Percentiles rank a stretch among this genome's conserved stretches.
phyloP scores from a whole-genome alignment of 64 coral and sea anemone species.

The Actinia tenebrosa region DNA sequence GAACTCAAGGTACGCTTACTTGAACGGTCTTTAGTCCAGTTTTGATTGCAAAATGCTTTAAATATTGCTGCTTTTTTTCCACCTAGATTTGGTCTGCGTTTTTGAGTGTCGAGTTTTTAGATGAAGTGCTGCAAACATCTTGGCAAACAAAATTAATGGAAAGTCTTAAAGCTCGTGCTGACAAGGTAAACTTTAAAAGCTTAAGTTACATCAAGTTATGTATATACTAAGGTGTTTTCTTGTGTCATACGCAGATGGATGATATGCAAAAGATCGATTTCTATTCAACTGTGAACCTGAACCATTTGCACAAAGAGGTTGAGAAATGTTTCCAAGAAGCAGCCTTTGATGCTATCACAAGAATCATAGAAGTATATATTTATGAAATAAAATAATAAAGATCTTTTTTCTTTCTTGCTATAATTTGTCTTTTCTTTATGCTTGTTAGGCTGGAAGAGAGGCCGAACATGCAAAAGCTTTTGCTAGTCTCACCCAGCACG shows the following conservation, averaged over 20 bases:
- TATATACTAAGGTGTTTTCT: too few relatives aligned
- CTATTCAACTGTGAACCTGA: conserved; percentile 12
- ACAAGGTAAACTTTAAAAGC: background rate
- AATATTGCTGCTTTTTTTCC: background rate
- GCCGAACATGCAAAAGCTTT: background rate
- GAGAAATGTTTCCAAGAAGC: conserved; percentile 7
- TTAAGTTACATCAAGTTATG: too few relatives aligned
- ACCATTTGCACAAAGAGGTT: conserved; percentile 3
- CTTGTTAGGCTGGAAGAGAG: background rate
- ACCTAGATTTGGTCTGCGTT: conserved; percentile 1
- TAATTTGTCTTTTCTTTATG: too few relatives aligned
- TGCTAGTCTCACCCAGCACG: background rate
- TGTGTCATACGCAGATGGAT: background rate
- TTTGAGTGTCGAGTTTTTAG: background rate
- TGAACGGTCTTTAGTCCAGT: background rate
- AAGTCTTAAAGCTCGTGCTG: background rate
- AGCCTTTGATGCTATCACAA: conserved; percentile 32
- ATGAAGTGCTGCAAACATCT: background rate
- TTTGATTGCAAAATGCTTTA: background rate
- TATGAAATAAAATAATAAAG: too few relatives aligned
- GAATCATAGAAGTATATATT: background rate
- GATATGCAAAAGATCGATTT: conserved; percentile 14
- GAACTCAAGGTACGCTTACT: background rate
- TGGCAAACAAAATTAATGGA: background rate
- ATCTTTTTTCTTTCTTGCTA: too few relatives aligned